Evolutionary conservation across 2,888 invertebrate species (phyloP), one percentile per base, ranked within the genome.

Genomic region (Lampropteryx suffumata): DNA sequence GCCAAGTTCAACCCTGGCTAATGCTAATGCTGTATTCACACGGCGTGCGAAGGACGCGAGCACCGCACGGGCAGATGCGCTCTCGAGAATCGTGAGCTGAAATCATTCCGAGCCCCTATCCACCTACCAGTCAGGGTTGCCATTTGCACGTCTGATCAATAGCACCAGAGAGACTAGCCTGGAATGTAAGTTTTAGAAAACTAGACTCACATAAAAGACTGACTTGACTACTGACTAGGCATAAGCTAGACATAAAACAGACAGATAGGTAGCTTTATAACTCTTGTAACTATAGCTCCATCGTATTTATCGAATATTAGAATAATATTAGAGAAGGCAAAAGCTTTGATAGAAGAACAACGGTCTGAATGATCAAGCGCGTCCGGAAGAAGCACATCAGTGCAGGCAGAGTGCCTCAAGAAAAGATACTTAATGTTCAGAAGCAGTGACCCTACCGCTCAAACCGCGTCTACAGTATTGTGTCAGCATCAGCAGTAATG

Each of bases 1-100:
- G 6, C 3, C 21, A 4, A 82, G 55, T 80, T 41, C 84, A 62
- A 55, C 72, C 82, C 82, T 80, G 51, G 28, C 27, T 46, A 53
- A 57, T 54, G 59, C 33, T 58, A 63, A 58, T 64, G 64, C 62
- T 44, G 61, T 76, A 84, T 79, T 82, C 82, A 62, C 71, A 47
- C 28, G 67, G 71, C 82, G 83, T 80, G 45, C 67, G 81, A 86
- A 84, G 87, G 84, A 78, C 84, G 81, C 65, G 69, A 73, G 70
- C 74, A 74, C 72, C 77, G 71, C 71, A 72, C 71, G 76, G 79
- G 73, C 82, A 86, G 84, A 84, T 81, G 83, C 80, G 81, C 78
- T 73, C 51, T 72, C 73, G 76, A 78, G 71, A 76, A 81, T 78
- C 80, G 81, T 79, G 83, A 81, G 76, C 67, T 68, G 68, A 73